phyloP scores from a whole-genome alignment of 2,888 invertebrate genomes.

The Callosobruchus maculatus region DNA sequence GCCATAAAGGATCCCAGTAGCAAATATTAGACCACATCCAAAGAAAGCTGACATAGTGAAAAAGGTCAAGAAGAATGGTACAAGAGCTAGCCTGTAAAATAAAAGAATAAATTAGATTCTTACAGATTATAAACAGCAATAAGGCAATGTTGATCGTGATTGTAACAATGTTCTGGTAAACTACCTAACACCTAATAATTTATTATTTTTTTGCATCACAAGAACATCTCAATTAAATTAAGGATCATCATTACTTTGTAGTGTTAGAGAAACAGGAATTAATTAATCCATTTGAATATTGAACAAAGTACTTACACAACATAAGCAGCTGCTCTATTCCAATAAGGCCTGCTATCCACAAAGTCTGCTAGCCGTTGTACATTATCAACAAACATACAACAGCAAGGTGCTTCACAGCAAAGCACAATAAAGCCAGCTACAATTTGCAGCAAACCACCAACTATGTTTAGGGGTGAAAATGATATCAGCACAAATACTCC shows the following conservation, averaged over 20 bases:
- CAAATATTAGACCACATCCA: conserved; percentile 85
- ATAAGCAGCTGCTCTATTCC: conserved; percentile 85
- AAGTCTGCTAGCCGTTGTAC: conserved; percentile 81
- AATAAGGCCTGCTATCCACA: conserved; percentile 81
- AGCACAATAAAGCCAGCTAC: conserved; percentile 83
- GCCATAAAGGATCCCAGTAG: conserved; percentile 85
- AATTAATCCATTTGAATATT: background rate
- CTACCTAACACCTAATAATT: no score
- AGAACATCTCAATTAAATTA: no score
- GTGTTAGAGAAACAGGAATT: background rate
- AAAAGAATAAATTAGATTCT: conserved; percentile 2
- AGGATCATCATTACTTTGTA: no score
- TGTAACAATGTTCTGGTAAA: no score
- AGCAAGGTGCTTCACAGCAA: conserved; percentile 93
- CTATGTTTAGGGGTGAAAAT: conserved; percentile 60
- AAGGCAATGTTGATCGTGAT: no score
- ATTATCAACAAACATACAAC: conserved; percentile 94
- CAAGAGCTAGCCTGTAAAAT: conserved; percentile 66
- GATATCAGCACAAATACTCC: conserved; percentile 73
- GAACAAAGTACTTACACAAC: conserved; percentile 64
- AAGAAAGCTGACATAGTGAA: conserved; percentile 69
- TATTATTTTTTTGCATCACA: no score
- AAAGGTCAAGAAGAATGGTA: conserved; percentile 75
- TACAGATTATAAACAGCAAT: background rate
- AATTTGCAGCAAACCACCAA: conserved; percentile 84